Base-by-base conservation (phyloP, 2,888 invertebrate genomes). In the Anarsia innoxiella region DNA sequence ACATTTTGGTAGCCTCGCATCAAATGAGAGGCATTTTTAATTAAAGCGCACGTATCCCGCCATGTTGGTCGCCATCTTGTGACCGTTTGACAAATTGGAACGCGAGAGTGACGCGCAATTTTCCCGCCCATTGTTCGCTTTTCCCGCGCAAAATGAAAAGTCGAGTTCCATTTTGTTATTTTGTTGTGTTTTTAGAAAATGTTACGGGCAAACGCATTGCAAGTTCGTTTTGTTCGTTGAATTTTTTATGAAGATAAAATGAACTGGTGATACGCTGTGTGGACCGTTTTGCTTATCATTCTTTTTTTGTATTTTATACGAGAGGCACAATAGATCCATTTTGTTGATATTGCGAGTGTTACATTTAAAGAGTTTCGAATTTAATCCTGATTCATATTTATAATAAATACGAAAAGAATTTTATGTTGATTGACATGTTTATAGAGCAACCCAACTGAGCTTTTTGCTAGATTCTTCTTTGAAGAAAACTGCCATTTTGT, bases 31-130 rank as follows among this genome's bases (percentile, higher is more conserved):
- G 71, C 68, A 69, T 80, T 82, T 82, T 83, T 83, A 80, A 82
- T 83, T 82, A 82, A 79, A 79, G 65, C 66, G 23, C 66, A 53
- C 78, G 77, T 79, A 73, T 78, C 73, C 58, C 53, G 60, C 37
- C 47, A 27, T 27, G 15, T 26, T 27, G 27, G 48, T 60, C 72
- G 80, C 82, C 84, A 82, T 83, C 80, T 82, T 79, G 77, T 68
- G 66, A 65, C 66, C 77, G 77, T 80, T 84, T 84, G 83, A 84
- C 83, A 84, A 84, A 84, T 84, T 83, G 84, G 78, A 79, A 77
- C 72, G 78, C 69, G 66, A 73, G 79, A 79, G 80, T 84, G 84
- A 84, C 84, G 83, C 82, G 83, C 82, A 83, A 83, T 83, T 83
- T 83, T 80, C 78, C 79, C 79, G 73, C 76, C 78, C 66, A 80